phyloP scores from a whole-genome alignment of 2,797 vertebrate genomes.

The Scolopax rusticola region DNA sequence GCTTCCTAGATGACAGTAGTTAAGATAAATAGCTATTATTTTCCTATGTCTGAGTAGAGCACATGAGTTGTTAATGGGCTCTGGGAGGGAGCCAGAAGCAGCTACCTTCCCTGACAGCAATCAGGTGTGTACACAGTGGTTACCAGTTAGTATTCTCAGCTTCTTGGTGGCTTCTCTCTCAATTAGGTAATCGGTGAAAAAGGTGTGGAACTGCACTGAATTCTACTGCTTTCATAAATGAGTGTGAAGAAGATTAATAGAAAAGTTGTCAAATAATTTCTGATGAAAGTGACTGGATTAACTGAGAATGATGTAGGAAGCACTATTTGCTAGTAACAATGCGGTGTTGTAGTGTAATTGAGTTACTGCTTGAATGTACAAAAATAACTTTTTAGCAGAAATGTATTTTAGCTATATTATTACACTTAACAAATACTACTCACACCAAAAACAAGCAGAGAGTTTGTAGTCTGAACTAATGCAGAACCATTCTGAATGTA shows the following conservation, averaged over 20 bases:
- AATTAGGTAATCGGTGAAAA: not conserved
- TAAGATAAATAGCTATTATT: conserved; percentile 53
- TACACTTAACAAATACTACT: not conserved
- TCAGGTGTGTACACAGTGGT: not conserved
- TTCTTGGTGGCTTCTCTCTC: not conserved
- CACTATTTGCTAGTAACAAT: not conserved
- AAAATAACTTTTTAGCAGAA: not conserved
- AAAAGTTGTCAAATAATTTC: not conserved
- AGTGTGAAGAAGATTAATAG: not conserved
- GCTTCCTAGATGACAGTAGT: conserved; percentile 58
- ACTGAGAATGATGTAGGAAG: not conserved
- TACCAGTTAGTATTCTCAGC: not conserved
- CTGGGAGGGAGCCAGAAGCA: conserved; percentile 34
- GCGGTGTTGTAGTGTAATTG: too few species aligned
- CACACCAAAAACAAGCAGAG: not conserved
- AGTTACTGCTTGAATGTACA: not conserved
- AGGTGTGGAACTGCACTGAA: not conserved
- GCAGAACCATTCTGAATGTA: not conserved
- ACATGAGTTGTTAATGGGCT: conserved; percentile 10
- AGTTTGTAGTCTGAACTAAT: not conserved
- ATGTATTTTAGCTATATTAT: not conserved
- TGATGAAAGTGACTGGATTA: not conserved
- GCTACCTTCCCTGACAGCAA: not conserved
- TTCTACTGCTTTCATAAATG: not conserved
- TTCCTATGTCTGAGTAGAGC: not conserved